Evolutionary conservation across 2,797 vertebrate genomes (phyloP), one percentile per base, ranked within the genome.

Genomic region (Odontamblyopus lacepedii): DNA sequence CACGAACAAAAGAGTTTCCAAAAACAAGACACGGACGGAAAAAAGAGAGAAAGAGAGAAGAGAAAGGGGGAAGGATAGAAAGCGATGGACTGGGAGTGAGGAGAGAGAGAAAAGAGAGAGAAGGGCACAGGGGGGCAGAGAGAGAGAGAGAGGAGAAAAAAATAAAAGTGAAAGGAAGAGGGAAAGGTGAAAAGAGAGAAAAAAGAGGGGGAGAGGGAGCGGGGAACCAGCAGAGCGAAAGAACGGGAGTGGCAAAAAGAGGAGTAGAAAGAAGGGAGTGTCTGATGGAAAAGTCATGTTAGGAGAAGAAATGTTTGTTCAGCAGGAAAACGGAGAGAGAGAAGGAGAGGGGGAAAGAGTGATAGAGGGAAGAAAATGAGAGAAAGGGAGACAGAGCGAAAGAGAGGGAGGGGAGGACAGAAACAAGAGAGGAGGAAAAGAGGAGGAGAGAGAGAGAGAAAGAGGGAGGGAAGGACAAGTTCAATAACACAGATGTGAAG

Each of bases 401-500:
- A 35, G 32, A 6, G 32, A 35, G 32, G 4, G 6, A 35, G 0
- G 7, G 32, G 7, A 6, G 5, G 32, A 35, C 0, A 35, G 32
- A 9, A 23, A 5, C 12, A 13, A 64, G 35, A 44, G 11, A 44
- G 1, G 9, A 23, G 23, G 23, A 23, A 23, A 4, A 26, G 57
- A 59, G 57, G 4, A 76, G 75, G 48, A 57, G 59, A 68, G 32
- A 35, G 48, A 57, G 59, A 68, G 32, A 35, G 32, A 35, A 5
- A 35, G 19, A 70, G 50, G 7, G 67, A 38, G 69, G 27, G 60
- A 23, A 80, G 71, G 30, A 63, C 71, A 56, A 56, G 32, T 32
- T 6, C 38, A 70, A 68, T 73, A 75, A 73, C 60, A 75, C 62
- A 75, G 68, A 65, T 1, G 23, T 51, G 38, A 48, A 74, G 44